Percentiles rank a stretch among this genome's conserved stretches.
Evolutionary conservation across 2,888 invertebrate species (phyloP).

Genomic region (Caradrina clavipalpis): DNA sequence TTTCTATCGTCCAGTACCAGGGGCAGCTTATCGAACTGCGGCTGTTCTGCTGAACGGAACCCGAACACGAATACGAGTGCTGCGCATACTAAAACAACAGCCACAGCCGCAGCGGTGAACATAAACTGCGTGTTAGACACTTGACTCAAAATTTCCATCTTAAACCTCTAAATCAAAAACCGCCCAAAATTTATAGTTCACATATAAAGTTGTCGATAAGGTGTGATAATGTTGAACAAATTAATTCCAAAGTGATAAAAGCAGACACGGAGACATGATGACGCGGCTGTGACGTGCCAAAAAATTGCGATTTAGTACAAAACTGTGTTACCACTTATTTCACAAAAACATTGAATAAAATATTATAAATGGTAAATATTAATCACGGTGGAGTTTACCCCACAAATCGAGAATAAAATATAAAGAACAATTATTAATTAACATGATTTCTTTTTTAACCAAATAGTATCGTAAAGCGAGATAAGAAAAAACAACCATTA

Average conservation of each 20-base stretch:
- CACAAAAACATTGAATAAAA: neutral
- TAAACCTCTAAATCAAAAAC: constrained; percentile 76
- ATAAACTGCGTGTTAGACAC: constrained; percentile 90
- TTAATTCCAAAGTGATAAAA: constrained; percentile 89
- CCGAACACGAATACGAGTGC: constrained; percentile 95
- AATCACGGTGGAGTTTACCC: too few species aligned
- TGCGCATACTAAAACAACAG: constrained; percentile 93
- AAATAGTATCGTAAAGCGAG: too few species aligned
- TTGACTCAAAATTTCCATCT: constrained; percentile 92
- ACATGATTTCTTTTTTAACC: too few species aligned
- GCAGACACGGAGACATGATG: constrained; percentile 92
- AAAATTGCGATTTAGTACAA: constrained; percentile 78
- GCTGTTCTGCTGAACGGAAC: constrained; percentile 95
- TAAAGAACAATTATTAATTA: too few species aligned
- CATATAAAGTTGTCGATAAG: constrained; percentile 87
- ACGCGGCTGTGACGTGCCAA: constrained; percentile 93
- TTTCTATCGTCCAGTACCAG: constrained; percentile 92
- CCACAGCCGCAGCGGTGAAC: constrained; percentile 90
- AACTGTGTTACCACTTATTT: constrained; percentile 67
- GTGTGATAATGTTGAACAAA: constrained; percentile 88
- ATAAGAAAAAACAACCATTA: too few species aligned
- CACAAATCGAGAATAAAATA: too few species aligned
- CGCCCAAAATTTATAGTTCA: constrained; percentile 81
- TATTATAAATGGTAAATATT: neutral
- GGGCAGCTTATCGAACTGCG: constrained; percentile 94